phyloP scores from a whole-genome alignment of 2,888 invertebrate species.

The Lepetodrilus schrolli region DNA sequence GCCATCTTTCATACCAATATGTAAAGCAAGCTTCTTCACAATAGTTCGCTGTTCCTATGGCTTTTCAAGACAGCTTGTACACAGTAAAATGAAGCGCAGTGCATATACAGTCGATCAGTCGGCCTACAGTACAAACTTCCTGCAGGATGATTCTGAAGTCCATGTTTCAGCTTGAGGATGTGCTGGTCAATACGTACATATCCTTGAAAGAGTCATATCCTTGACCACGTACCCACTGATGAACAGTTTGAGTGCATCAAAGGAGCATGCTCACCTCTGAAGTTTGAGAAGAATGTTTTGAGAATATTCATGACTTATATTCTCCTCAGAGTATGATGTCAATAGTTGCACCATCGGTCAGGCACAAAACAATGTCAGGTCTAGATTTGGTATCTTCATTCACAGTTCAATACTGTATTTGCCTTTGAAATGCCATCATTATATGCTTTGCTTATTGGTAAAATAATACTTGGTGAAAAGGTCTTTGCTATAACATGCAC shows the following conservation, averaged over 20 bases:
- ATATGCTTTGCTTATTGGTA: constrained; percentile 5
- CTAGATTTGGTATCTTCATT: too few species aligned
- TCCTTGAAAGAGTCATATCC: too few species aligned
- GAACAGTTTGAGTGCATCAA: too few species aligned
- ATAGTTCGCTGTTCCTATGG: neutral
- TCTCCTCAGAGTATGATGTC: too few species aligned
- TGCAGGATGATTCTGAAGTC: neutral
- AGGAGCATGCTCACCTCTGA: too few species aligned
- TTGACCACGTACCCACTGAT: too few species aligned
- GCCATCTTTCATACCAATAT: constrained; percentile 23
- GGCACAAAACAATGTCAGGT: too few species aligned
- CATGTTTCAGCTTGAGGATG: neutral
- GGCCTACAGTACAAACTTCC: neutral
- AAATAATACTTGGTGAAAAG: neutral
- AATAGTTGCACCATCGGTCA: too few species aligned
- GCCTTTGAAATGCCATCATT: constrained; percentile 7
- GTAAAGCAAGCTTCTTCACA: constrained; percentile 12
- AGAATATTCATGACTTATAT: too few species aligned
- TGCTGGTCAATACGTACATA: too few species aligned
- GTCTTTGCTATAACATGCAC: neutral
- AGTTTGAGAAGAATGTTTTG: too few species aligned
- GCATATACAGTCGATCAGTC: too few species aligned
- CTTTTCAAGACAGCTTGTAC: neutral
- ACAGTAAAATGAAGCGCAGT: constrained; percentile 7
- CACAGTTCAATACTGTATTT: constrained; percentile 16